A percentile compares a stretch with the other conserved stretches of the same genome.
Conservation (phyloP, 30 jellyfish, hydroid and myxozoan genomes). For the Calvadosia cruxmelitensis region DNA sequence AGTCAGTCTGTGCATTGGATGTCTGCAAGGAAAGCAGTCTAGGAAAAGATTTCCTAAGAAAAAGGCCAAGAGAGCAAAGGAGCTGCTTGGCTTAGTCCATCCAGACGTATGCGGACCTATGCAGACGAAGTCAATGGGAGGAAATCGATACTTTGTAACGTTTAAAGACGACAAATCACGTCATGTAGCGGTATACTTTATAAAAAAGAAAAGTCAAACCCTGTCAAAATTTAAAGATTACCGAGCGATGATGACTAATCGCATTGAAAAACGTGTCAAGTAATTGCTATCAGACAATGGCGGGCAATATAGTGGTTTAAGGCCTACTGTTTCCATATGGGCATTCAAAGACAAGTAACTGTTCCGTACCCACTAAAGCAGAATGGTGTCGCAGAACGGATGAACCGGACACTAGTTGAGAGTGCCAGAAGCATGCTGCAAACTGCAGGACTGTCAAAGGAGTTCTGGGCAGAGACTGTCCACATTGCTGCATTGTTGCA, state of each 20-base stretch:
- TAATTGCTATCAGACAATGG: background rate
- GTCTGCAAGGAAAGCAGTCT: slow-evolving; percentile 19
- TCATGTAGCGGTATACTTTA: slow-evolving; percentile 6
- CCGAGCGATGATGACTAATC: background rate
- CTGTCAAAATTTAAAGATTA: background rate
- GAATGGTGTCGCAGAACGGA: background rate
- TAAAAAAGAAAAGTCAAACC: slow-evolving; percentile 13
- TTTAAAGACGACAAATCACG: slow-evolving; percentile 28
- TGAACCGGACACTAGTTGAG: background rate
- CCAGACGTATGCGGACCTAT: slow-evolving; percentile 24
- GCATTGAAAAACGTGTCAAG: background rate
- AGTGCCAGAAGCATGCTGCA: background rate
- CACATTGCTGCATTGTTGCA: background rate
- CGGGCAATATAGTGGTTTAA: background rate
- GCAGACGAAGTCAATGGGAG: slow-evolving; percentile 14
- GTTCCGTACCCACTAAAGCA: background rate
- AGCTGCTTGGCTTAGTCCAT: slow-evolving; percentile 1
- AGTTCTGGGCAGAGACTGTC: background rate
- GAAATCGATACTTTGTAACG: slow-evolving; percentile 18
- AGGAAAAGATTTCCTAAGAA: slow-evolving; percentile 16
- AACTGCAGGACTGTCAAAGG: background rate
- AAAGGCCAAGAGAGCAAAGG: background rate
- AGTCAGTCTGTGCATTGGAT: slow-evolving; percentile 5
- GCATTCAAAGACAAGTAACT: background rate
- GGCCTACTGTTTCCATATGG: background rate